phyloP scores from a whole-genome alignment of 2,888 invertebrate species.

The Eumerus sabulonum region DNA sequence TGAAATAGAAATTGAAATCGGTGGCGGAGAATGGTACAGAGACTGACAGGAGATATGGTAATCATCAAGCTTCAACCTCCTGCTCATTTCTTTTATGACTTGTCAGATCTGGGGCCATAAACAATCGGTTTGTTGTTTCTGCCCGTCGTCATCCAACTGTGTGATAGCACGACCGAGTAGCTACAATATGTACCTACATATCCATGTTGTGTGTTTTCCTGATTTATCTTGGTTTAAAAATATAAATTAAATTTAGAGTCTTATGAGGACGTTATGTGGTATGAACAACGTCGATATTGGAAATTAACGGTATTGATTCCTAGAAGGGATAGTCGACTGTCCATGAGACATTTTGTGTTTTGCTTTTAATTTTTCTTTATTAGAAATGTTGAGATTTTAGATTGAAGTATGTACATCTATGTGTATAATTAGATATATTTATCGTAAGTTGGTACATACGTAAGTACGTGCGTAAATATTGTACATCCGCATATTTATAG shows the following conservation, averaged over 20 bases:
- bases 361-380: constrained; percentile 11
- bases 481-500: constrained; percentile 27
- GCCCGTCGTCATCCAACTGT: no score
- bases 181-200: no score
- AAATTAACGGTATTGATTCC: constrained; percentile 21
- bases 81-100: constrained; percentile 37
- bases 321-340: not conserved
- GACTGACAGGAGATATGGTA: not conserved
- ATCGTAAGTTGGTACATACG: not conserved
- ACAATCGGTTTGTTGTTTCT: constrained; percentile 20
- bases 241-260: constrained; percentile 33
- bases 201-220: constrained; percentile 7
- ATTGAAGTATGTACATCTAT: constrained; percentile 3
- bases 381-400: not conserved
- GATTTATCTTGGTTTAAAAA: constrained; percentile 48
- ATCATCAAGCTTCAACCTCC: not conserved
- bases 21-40: constrained; percentile 10
- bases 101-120: constrained; percentile 6
- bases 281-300: not conserved
- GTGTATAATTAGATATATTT: no score
- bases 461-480: no score
- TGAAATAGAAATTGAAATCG: constrained; percentile 49
- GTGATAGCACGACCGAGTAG: no score
- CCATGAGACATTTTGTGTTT: not conserved
- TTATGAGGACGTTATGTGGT: constrained; percentile 14